Evolutionary conservation across 1,140 invertebrate genomes (phyloP), one percentile per base, ranked within the genome.

Genomic region (Aphaenogaster floridana): DNA sequence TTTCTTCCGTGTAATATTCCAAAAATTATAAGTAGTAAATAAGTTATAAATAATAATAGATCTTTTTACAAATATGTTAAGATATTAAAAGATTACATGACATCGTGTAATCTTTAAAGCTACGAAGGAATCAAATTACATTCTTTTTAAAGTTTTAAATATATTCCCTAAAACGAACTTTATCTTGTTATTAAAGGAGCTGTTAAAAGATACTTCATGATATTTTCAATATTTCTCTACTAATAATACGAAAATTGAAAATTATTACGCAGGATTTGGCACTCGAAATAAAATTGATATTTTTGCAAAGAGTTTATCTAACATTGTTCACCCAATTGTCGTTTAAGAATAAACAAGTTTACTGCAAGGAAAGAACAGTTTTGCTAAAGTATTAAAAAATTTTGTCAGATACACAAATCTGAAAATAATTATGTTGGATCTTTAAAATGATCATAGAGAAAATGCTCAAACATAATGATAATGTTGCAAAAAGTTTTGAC

Each of bases 21-120:
- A 57, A 74, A 72, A 28, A 28, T 28, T 28, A 72, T 52, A 72
- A 71, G 2, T 57, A 21, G 11, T 54, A 72, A 54, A 36, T 39
- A 48, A 64, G 8, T 42, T 66, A n/a, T 17, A 9, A 72, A 71
- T 69, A 63, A 64, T 17, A 6, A 3, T 52, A 52, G 9, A 63
- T 66, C n/a, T 66, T 66, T 66, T 36, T 42, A 15, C 15, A 42
- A 66, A 66, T 8, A 64, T 36, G 0, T 15, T n/a, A 8, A 39
- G 17, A 39, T n/a, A n/a, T n/a, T 17, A 21, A 68, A 68, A 21
- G 1, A 45, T 68, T 45, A 17, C 7, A 11, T 1, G 17, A 39
- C 6, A 64, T 15, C 54, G 3, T 66, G 4, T 21, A 54, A 72
- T 54, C 11, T 76, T n/a, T 76, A 28, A 2, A 57, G 6, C 5